Evolutionary conservation across 1,140 invertebrate species (phyloP).

Genomic region (Batillaria attramentaria): DNA sequence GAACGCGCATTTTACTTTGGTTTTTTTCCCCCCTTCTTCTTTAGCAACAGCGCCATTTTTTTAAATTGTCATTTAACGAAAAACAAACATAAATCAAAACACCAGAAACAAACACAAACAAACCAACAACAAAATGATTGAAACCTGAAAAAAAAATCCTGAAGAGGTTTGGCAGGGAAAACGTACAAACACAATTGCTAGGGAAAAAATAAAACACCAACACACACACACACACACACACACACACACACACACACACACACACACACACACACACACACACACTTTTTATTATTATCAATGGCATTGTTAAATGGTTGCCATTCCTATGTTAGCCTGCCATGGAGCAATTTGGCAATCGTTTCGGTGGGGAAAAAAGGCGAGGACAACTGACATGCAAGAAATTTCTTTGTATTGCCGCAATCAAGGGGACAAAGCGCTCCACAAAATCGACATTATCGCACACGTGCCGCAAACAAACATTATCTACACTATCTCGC

Average conservation of each 20-base stretch:
- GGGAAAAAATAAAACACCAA: background rate
- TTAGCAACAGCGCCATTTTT: too few species aligned
- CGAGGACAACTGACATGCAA: background rate
- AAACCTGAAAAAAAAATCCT: too few species aligned
- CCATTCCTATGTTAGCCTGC: background rate
- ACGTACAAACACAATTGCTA: background rate
- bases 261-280: constrained; percentile 10
- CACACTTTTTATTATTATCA: background rate
- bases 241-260: background rate
- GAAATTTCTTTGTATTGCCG: background rate
- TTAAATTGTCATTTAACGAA: too few species aligned
- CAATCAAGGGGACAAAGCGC: background rate
- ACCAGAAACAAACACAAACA: too few species aligned
- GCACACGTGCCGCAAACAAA: background rate
- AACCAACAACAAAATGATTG: too few species aligned
- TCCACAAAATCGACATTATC: background rate
- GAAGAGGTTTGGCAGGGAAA: too few species aligned
- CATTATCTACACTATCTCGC: background rate
- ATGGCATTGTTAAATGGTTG: background rate
- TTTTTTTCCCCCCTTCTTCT: too few species aligned
- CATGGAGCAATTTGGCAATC: too few species aligned
- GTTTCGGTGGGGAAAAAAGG: background rate
- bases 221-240: background rate
- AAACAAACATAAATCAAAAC: too few species aligned
- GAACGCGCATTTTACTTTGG: too few species aligned